Evolutionary conservation across 1,140 invertebrate genomes (phyloP).

Genomic region (Orussus abietinus): DNA sequence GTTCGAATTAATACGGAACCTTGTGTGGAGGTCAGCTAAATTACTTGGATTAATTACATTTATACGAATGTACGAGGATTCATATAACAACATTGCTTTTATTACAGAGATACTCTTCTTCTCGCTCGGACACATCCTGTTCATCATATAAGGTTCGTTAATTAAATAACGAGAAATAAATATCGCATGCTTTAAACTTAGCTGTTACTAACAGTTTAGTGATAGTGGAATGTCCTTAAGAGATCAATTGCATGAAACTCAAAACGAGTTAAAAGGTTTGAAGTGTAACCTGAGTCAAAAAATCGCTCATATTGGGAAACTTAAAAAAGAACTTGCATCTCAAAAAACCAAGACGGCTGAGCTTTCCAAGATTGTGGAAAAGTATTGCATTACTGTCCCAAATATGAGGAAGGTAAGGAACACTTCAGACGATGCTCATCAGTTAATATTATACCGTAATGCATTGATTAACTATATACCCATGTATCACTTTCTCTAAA

Average conservation of each 20-base stretch:
- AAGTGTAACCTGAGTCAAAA: slow-evolving; percentile 6
- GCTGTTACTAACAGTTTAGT: not conserved
- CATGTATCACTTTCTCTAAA: no score
- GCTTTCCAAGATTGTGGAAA: not conserved
- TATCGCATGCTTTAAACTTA: no score
- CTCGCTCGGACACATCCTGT: not conserved
- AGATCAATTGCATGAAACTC: not conserved
- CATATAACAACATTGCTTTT: no score
- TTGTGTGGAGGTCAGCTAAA: slow-evolving; percentile 11
- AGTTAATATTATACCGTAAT: no score
- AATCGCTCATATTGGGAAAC: slow-evolving; percentile 9
- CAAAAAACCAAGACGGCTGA: not conserved
- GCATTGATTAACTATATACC: no score
- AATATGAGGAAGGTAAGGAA: no score
- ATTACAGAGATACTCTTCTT: not conserved
- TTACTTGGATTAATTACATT: no score
- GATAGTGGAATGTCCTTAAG: not conserved
- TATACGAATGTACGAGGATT: no score
- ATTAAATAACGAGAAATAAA: not conserved
- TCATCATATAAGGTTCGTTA: not conserved
- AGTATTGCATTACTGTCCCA: no score
- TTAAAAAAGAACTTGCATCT: slow-evolving; percentile 1
- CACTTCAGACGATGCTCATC: no score
- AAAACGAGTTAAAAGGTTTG: slow-evolving; percentile 10
- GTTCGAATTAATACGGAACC: slow-evolving; percentile 16